Base-by-base conservation (phyloP, 2,797 vertebrate species). In the Ctenopoma kingsleyae region DNA sequence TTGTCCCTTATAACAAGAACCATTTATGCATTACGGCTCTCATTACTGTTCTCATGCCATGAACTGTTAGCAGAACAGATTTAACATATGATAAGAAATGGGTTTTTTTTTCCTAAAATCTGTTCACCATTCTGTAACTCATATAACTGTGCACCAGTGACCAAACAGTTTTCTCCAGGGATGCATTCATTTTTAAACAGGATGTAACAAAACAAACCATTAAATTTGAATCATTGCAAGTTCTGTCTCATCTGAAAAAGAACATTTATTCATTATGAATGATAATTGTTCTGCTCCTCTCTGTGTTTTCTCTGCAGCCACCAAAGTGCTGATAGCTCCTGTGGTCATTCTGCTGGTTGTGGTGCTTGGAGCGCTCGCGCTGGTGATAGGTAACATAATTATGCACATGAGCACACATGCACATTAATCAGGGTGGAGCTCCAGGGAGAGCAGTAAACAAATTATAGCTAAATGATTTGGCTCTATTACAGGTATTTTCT, bases 291-390 rank as follows among this genome's bases (percentile, higher is more conserved):
- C 35, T 22, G 15, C 19, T 60, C n/a, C 5, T 38, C 22, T 64
- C n/a, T 68, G 17, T 72, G 5, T 17, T 75, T 15, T 70, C 51
- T 72, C 19, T 94, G 74, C 94, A 99, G 98, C 95, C 85, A 95
- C 96, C 87, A 99, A 99, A 90, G 86, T 99, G 83, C 92, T 99
- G 74, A 91, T 99, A 78, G 96, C 97, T 67, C 98, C 98, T 27
- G 78, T 97, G 87, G 96, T 98, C 91, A 81, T 98, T 81, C 91
- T 98, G 81, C 91, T 99, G 89, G 96, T 97, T 81, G 92, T 98
- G 91, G 97, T 96, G 82, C 86, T 99, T 62, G 98, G 98, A 93
- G 96, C 96, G 22, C 89, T 99, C 81, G 97, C 97, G 56, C 91
- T 98, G 88, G 96, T 99, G 83, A 94, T 98, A 92, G 97, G 98